Evolutionary conservation across 2,797 vertebrate genomes (phyloP).

Genomic region (Rhynchotus rufescens): DNA sequence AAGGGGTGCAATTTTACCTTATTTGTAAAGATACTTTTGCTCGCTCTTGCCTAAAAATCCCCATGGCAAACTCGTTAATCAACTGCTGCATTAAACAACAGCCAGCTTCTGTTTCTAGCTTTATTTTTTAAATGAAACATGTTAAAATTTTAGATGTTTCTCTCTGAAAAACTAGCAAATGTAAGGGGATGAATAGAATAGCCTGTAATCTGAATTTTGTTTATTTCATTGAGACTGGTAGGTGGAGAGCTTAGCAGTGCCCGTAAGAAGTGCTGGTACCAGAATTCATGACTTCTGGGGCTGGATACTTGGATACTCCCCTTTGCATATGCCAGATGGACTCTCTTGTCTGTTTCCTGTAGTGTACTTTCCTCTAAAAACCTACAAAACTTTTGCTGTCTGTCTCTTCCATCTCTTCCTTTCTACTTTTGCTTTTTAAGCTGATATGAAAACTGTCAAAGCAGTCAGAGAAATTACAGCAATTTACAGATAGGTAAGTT

Average conservation of each 20-base stretch:
- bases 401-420: background rate
- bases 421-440: background rate
- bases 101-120: background rate
- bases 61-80: background rate
- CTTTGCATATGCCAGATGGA: background rate
- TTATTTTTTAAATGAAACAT: background rate
- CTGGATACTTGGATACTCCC: background rate
- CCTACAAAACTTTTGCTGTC: background rate
- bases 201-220: background rate
- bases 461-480: background rate
- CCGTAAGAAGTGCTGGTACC: background rate
- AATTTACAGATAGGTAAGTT: background rate
- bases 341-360: background rate
- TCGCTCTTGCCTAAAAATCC: background rate
- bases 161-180: background rate
- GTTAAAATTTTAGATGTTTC: background rate
- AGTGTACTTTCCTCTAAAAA: background rate
- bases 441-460: background rate
- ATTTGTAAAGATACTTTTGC: background rate
- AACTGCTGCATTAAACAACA: background rate
- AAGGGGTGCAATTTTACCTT: background rate
- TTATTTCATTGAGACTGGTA: background rate
- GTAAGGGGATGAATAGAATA: background rate
- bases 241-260: background rate
- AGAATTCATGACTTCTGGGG: background rate